Percentiles rank a stretch among this genome's conserved stretches.
phyloP scores from a whole-genome alignment of 2,797 vertebrate species.

The Taenioides sp. region DNA sequence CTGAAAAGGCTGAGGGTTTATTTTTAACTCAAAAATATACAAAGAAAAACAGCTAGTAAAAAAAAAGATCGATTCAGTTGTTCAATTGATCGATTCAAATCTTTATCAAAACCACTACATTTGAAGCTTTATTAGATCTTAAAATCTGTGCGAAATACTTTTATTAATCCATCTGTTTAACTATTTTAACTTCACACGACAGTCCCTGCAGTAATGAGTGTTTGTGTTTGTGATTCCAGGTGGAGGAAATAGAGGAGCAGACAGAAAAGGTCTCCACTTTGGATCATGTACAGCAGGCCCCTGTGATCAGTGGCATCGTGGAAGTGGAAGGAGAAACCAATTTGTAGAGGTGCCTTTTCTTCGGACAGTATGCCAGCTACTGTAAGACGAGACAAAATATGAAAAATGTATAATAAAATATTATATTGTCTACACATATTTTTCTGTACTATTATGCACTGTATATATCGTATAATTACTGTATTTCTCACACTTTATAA shows the following conservation, averaged over 20 bases:
- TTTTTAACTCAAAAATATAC: too few relatives aligned
- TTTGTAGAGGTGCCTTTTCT: conserved; percentile 77
- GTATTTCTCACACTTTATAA: conserved; percentile 47
- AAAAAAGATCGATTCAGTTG: too few relatives aligned
- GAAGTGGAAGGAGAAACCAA: conserved; percentile 69
- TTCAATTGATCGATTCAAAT: too few relatives aligned
- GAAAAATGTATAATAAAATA: conserved; percentile 6
- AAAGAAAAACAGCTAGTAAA: too few relatives aligned
- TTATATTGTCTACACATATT: conserved; percentile 15
- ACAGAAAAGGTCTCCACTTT: conserved; percentile 33
- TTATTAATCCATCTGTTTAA: too few relatives aligned
- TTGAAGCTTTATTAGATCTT: too few relatives aligned
- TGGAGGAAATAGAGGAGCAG: conserved; percentile 35
- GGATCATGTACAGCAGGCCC: conserved; percentile 21
- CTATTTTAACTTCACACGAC: neutral
- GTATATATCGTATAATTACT: conserved; percentile 54
- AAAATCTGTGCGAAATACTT: too few relatives aligned
- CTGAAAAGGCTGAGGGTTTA: too few relatives aligned
- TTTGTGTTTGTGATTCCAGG: conserved; percentile 54
- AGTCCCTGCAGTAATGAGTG: conserved; percentile 4
- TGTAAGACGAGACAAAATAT: conserved; percentile 51
- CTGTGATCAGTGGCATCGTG: conserved; percentile 52
- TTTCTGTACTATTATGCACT: conserved; percentile 36
- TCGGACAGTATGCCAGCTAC: conserved; percentile 71
- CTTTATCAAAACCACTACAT: too few relatives aligned